These are phyloP conservation scores for Glossophaga mutica DNA, from an alignment of 2,797 vertebrate species.

Conservation along the genomic window DNA sequence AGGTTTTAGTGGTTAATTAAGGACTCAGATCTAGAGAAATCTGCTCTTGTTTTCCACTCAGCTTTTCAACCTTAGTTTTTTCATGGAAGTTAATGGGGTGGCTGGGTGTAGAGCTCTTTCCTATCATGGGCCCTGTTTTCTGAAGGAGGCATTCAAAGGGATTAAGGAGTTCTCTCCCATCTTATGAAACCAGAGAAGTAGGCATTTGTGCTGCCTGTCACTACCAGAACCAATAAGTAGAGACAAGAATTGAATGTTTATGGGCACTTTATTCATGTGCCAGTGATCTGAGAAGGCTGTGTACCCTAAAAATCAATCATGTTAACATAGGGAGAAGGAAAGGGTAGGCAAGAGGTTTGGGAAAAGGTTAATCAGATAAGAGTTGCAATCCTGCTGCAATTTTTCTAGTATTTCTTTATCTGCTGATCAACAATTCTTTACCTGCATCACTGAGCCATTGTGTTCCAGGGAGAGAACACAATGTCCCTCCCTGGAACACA, in stretches of 20 bases:
- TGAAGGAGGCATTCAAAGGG: neutral
- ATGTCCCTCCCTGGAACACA: no score
- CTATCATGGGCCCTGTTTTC: neutral
- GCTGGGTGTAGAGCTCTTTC: neutral
- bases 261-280: neutral
- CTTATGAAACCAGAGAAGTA: neutral
- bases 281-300: neutral
- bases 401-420: neutral
- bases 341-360: neutral
- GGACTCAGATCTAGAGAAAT: neutral
- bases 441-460: neutral
- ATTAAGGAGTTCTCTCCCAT: neutral
- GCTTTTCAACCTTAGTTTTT: neutral
- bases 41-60: neutral
- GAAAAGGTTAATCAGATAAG: neutral
- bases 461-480: no score
- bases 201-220: neutral
- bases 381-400: neutral
- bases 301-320: neutral
- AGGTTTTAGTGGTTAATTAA: neutral
- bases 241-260: neutral
- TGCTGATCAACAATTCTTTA: neutral
- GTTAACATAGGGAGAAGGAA: neutral
- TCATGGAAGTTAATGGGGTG: neutral
- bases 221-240: neutral